Evolutionary conservation across 2,888 invertebrate species (phyloP).

Genomic region (Anthophora plumipes): DNA sequence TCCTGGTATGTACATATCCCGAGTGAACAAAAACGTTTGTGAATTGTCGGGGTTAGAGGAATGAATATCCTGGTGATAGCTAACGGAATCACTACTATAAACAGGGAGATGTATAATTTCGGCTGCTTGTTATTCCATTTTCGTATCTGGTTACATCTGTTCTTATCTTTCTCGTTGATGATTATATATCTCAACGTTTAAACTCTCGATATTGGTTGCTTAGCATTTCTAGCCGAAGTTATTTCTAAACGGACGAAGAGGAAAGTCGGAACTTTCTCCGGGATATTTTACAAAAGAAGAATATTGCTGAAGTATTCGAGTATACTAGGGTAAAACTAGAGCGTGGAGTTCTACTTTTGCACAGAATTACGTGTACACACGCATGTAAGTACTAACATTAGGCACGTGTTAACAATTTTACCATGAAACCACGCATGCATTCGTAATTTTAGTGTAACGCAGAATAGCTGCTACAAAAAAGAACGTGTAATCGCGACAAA

Average conservation of each 20-base stretch:
- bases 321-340: neutral
- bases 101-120: neutral
- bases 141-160: neutral
- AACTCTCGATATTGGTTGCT: too few species aligned
- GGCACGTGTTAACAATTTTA: conserved; percentile 8
- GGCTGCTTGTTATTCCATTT: neutral
- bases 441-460: neutral
- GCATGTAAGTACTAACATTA: neutral
- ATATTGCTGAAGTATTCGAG: neutral
- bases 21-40: conserved; percentile 3
- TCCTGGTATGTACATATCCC: conserved; percentile 1
- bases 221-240: too few species aligned
- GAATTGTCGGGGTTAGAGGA: neutral
- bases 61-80: neutral
- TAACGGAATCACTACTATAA: neutral
- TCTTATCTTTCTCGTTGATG: neutral
- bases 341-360: neutral
- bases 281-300: conserved; percentile 8
- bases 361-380: neutral
- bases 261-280: neutral
- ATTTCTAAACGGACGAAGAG: neutral
- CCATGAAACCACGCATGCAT: neutral
- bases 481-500: neutral
- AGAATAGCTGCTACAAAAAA: too few species aligned
- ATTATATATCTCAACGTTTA: neutral